Evolutionary conservation across 2,113 vertebrate species (phyloP), one percentile per base, ranked within the genome.

Genomic region (Corythornis cristatus): DNA sequence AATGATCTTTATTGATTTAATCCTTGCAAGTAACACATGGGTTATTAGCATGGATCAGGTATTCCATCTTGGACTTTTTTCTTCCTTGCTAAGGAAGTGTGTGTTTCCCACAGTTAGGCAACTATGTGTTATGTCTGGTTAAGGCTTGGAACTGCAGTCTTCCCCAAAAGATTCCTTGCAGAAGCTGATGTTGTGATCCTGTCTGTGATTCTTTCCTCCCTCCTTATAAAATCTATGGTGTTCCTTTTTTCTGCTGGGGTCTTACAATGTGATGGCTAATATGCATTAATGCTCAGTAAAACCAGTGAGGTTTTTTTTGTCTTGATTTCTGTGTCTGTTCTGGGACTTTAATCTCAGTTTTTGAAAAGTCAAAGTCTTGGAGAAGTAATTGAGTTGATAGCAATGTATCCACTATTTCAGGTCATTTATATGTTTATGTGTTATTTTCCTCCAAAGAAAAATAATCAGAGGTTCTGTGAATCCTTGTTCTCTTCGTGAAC

Each of bases 401-500:
- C 6, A 67, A 19, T 65, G 13, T 26, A 10, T 75, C 53, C 25
- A 66, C 72, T 17, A 28, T 26, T 76, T 62, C 3, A 53, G 25
- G 22, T 66, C 8, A 53, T 64, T 74, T 66, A 83, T 40, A 5
- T 82, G 35, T 51, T 75, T 60, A 29, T 58, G 5, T 58, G 61
- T 58, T 87, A 42, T 51, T 56, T 23, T 85, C 53, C 53, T 50
- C 40, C 56, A 42, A 40, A 71, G 50, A 96, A 93, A 79, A 87
- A 71, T 64, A 75, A 71, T 40, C 51, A 43, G 31, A 92, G 12
- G 14, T 46, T 85, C 88, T 94, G 53, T 90, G 83, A 95, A 95
- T 73, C 29, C n/a, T 72, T 95, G 33, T 93, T 95, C 64, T 96
- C 82, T 60, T 37, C 40, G 58, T 76, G 31, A 94, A 94, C 65